Evolutionary conservation across 2,888 invertebrate species (phyloP), one percentile per base, ranked within the genome.

Genomic region (Cerastis leucographa): DNA sequence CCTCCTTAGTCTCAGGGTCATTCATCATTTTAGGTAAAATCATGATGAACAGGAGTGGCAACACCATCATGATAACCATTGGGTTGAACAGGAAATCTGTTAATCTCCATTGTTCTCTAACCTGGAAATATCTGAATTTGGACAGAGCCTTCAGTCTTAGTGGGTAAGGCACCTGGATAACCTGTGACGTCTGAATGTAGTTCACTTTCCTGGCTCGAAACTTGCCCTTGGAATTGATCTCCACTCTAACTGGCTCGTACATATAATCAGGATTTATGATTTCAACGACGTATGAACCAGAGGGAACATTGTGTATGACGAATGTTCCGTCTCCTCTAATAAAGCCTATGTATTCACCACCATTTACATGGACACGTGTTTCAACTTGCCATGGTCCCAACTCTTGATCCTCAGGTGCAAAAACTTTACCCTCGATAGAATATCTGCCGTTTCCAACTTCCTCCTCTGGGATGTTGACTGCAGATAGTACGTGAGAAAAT

Each of bases 41-140:
- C 98, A 99, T 98, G 88, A 99, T 98, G 11, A 99, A 96, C 8
- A 99, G 92, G 49, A 99, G 95, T 0, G 99, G 99, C 84, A 99
- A 93, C 40, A 99, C 97, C 99, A 99, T 99, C 98, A 99, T 99
- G 82, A 99, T 97, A 9, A 99, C 98, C 99, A 99, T 99, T 4
- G 99, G 99, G 94, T 99, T 99, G 94, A 99, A 98, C 51, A 99
- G 94, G 94, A 99, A 98, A 96, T 99, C 99, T 0, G 99, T 99
- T 19, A 99, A 97, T 91, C 99, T 97, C 99, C 99, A 99, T 92
- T 99, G 99, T 93, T 99, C 99, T 66, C 99, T 97, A 29, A 98
- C 97, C 97, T 99, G 99, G 96, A 99, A 99, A 95, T 99, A 99
- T 87, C 98, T 97, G 88, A 98, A 98, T 87, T 97, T 98, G 22